Conservation (phyloP, 1,140 invertebrate genomes). For the Drosophila watanabei region DNA sequence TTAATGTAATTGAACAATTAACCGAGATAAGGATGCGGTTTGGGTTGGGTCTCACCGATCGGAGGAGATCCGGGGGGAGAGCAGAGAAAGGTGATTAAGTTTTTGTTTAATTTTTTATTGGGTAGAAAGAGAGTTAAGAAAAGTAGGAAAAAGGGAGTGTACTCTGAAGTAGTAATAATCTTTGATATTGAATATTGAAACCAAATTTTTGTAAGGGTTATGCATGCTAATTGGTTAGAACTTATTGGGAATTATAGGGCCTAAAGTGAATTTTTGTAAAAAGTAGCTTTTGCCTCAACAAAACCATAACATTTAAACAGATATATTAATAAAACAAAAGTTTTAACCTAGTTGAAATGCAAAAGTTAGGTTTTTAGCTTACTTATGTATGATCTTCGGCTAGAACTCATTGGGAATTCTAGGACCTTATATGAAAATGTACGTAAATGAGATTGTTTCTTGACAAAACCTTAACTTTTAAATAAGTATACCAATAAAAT, state of each 20-base stretch:
- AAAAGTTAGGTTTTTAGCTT: not conserved
- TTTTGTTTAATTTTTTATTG: constrained; percentile 34
- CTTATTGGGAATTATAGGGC: not conserved
- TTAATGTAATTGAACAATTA: constrained; percentile 70
- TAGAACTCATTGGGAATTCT: not conserved
- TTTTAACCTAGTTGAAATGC: too few relatives aligned
- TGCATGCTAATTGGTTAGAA: not conserved
- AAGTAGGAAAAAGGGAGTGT: not conserved
- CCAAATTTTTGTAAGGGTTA: not conserved
- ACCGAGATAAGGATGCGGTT: constrained; percentile 50
- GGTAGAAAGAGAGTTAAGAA: not conserved
- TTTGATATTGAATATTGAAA: not conserved
- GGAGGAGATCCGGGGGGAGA: not conserved
- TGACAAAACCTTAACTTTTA: too few relatives aligned
- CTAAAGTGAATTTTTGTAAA: too few relatives aligned
- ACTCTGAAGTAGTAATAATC: not conserved
- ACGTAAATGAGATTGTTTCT: too few relatives aligned
- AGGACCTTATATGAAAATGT: too few relatives aligned
- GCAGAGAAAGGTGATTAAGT: constrained; percentile 23
- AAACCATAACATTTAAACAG: too few relatives aligned
- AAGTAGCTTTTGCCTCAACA: too few relatives aligned
- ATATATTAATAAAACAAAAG: too few relatives aligned
- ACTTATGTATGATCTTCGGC: too few relatives aligned
- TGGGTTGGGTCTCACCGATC: constrained; percentile 2
- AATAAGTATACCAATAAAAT: too few relatives aligned